Percentiles rank a stretch among this genome's conserved stretches.
Conservation (phyloP, 1,140 invertebrate genomes). For the Bacillus rossius region DNA sequence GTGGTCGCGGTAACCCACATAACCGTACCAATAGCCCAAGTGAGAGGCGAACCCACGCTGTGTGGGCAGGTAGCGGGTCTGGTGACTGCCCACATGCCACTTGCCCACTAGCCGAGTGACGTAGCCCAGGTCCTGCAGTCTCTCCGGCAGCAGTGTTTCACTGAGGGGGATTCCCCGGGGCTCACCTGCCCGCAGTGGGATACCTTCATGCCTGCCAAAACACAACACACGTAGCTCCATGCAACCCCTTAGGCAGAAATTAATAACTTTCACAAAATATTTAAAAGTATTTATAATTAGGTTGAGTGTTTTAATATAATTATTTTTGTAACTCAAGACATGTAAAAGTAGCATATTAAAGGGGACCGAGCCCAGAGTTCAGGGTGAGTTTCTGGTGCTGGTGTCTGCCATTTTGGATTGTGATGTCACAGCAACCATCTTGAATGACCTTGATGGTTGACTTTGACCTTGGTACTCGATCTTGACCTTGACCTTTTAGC, state of each 20-base stretch:
- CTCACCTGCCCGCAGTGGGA: constrained; percentile 46
- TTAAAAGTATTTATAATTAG: not conserved
- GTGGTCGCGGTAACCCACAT: constrained; percentile 58
- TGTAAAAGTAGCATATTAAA: too few relatives aligned
- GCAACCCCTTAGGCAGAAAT: too few relatives aligned
- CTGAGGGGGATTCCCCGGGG: constrained; percentile 50
- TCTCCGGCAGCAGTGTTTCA: constrained; percentile 49
- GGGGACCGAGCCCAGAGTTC: too few relatives aligned
- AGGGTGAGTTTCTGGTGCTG: too few relatives aligned
- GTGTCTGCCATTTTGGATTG: too few relatives aligned
- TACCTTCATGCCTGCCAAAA: constrained; percentile 48
- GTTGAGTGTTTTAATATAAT: not conserved
- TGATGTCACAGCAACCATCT: too few relatives aligned
- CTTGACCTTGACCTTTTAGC: too few relatives aligned
- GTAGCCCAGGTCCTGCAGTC: constrained; percentile 54
- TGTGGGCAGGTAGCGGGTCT: constrained; percentile 52
- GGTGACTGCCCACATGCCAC: constrained; percentile 61
- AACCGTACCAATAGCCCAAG: constrained; percentile 57
- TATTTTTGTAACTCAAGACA: too few relatives aligned
- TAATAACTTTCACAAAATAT: too few relatives aligned
- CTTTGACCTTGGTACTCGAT: too few relatives aligned
- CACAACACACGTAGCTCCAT: too few relatives aligned
- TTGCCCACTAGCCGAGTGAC: constrained; percentile 62
- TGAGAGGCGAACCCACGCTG: constrained; percentile 60
- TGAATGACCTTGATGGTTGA: too few relatives aligned